These are phyloP conservation scores for Oreotrochilus melanogaster DNA, from an alignment of 2,113 vertebrate genomes.

Conservation along the genomic window DNA sequence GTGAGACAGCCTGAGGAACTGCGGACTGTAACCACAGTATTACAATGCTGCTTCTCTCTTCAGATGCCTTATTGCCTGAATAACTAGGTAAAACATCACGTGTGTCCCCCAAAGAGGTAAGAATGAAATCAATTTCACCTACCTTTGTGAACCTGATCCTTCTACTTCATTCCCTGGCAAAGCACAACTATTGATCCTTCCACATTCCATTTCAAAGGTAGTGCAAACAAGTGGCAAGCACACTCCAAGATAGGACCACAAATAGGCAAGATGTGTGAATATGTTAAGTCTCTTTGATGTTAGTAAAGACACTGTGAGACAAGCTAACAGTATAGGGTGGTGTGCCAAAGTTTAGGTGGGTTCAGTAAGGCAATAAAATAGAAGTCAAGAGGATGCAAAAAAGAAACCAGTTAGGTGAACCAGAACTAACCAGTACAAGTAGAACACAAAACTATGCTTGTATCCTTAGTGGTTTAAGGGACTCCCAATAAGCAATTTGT, in stretches of 20 bases:
- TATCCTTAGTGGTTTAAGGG: not conserved
- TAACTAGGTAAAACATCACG: not conserved
- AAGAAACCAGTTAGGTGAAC: not conserved
- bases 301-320: not conserved
- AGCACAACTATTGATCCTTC: not conserved
- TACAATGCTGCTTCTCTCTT: not conserved
- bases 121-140: not conserved
- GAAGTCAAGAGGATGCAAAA: not conserved
- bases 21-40: not conserved
- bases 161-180: not conserved
- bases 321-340: not conserved
- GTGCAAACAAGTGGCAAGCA: not conserved
- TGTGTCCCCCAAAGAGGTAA: not conserved
- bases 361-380: not conserved
- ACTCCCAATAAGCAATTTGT: not conserved
- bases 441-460: not conserved
- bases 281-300: not conserved
- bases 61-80: not conserved
- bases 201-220: not conserved
- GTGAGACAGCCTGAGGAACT: not conserved
- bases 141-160: not conserved
- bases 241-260: not conserved
- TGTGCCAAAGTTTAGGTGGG: not conserved
- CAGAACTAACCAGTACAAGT: not conserved
- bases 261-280: not conserved